Percentiles rank a stretch among this genome's conserved stretches.
These are phyloP conservation scores for Oreochromis grahami DNA, from an alignment of 2,797 vertebrate genomes.

Conservation along the genomic window DNA sequence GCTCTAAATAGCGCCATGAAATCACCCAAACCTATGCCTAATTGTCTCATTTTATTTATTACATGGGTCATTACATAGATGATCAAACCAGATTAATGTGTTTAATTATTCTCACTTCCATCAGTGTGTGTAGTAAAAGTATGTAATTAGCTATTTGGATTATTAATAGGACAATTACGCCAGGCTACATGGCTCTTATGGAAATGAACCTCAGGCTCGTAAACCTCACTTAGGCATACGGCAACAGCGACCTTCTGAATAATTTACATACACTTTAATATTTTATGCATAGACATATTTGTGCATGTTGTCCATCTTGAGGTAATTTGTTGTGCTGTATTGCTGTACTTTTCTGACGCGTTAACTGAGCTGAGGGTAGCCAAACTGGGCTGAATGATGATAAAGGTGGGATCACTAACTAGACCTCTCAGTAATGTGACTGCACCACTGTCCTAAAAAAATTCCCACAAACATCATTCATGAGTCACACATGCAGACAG, in stretches of 20 bases:
- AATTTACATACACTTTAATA: conserved; percentile 73
- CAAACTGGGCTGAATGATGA: conserved; percentile 2
- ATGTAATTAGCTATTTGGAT: conserved; percentile 71
- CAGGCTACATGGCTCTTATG: conserved; percentile 52
- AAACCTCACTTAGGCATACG: conserved; percentile 50
- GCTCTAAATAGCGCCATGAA: conserved; percentile 6
- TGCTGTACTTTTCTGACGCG: conserved; percentile 22
- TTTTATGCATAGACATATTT: conserved; percentile 70
- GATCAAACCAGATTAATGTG: conserved; percentile 63
- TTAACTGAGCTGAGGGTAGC: conserved; percentile 1
- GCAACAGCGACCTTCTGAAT: conserved; percentile 65
- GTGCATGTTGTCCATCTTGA: conserved; percentile 46
- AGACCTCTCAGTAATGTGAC: conserved; percentile 6
- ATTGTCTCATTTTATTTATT: conserved; percentile 60
- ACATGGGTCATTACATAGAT: conserved; percentile 58
- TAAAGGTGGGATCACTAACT: background rate
- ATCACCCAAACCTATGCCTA: conserved; percentile 33
- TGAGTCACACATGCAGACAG: conserved; percentile 42
- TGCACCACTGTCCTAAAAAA: conserved; percentile 2
- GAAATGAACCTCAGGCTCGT: conserved; percentile 67
- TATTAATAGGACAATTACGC: conserved; percentile 76
- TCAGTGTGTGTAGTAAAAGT: conserved; percentile 52
- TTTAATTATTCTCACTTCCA: conserved; percentile 64
- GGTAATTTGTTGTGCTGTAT: conserved; percentile 53
- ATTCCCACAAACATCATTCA: background rate